A percentile compares a stretch with the other conserved stretches of the same genome.
Conservation (phyloP, 2,113 vertebrate species). For the Calonectris borealis region DNA sequence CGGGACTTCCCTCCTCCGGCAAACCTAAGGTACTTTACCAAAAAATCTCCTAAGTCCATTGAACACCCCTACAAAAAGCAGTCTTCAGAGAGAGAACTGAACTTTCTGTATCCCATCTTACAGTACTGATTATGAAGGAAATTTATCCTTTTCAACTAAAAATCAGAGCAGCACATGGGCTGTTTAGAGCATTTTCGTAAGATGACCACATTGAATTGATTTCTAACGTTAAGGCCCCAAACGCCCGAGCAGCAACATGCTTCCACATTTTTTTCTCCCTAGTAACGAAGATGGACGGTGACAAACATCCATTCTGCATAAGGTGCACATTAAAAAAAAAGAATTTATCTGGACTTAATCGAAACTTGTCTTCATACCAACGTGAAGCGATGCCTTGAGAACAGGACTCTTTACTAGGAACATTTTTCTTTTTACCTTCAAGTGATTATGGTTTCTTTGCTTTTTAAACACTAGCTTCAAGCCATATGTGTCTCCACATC, state of each 20-base stretch:
- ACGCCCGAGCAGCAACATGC: background rate
- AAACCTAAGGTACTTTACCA: background rate
- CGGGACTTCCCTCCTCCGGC: background rate
- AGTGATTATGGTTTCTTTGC: constrained; percentile 13
- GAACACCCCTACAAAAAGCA: background rate
- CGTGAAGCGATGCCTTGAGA: background rate
- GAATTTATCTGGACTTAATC: constrained; percentile 61
- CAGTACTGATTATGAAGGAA: background rate
- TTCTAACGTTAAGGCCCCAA: background rate
- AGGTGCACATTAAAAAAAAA: constrained; percentile 35
- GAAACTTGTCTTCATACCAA: constrained; percentile 47
- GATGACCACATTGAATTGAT: constrained; percentile 35
- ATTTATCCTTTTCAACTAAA: background rate
- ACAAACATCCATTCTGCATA: constrained; percentile 45
- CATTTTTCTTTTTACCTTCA: constrained; percentile 56
- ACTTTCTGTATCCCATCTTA: background rate
- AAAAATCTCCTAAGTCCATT: background rate
- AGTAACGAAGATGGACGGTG: background rate
- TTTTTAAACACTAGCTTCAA: constrained; percentile 27
- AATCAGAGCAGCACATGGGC: background rate
- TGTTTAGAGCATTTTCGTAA: background rate
- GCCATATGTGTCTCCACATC: constrained; percentile 54
- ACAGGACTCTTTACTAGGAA: constrained; percentile 10
- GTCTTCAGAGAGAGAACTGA: background rate
- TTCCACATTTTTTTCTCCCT: constrained; percentile 21